Evolutionary conservation across 2,888 invertebrate species (phyloP).

Genomic region (Ramazzottius varieornatus): DNA sequence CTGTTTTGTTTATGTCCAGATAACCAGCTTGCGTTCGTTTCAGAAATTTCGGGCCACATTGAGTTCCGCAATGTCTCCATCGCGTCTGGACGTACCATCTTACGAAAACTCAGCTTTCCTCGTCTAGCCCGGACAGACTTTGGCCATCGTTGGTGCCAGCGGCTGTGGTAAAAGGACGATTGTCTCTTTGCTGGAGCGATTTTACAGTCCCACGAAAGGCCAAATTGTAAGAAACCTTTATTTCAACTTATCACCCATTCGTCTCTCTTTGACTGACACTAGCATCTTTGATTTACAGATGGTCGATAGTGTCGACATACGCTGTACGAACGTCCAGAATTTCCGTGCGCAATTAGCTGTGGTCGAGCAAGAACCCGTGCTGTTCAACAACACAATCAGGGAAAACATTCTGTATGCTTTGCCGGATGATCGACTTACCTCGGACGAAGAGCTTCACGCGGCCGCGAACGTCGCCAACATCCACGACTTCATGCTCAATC

Average conservation of each 20-base stretch:
- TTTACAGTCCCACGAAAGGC: constrained; percentile 48
- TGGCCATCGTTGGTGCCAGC: constrained; percentile 34
- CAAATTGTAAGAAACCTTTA: constrained; percentile 28
- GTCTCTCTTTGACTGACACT: no score
- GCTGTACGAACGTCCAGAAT: constrained; percentile 36
- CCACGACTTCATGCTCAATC: constrained; percentile 23
- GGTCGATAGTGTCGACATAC: constrained; percentile 30
- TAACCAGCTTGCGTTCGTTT: background rate
- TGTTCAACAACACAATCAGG: constrained; percentile 59
- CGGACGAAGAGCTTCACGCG: constrained; percentile 18
- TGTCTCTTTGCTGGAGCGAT: constrained; percentile 51
- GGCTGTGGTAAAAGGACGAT: constrained; percentile 75
- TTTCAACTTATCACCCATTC: background rate
- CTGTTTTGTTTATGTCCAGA: background rate
- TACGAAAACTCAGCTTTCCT: constrained; percentile 18
- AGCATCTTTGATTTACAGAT: constrained; percentile 11
- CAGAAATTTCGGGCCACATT: constrained; percentile 17
- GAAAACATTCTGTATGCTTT: constrained; percentile 58
- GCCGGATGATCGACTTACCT: constrained; percentile 13
- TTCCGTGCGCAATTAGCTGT: constrained; percentile 53
- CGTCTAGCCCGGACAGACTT: constrained; percentile 14
- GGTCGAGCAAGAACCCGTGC: constrained; percentile 68
- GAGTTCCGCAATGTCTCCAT: constrained; percentile 20
- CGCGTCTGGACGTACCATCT: no score
- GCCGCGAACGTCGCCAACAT: constrained; percentile 25